Evolutionary conservation across 2,113 vertebrate species (phyloP).

Genomic region (Bagarius yarrelli): DNA sequence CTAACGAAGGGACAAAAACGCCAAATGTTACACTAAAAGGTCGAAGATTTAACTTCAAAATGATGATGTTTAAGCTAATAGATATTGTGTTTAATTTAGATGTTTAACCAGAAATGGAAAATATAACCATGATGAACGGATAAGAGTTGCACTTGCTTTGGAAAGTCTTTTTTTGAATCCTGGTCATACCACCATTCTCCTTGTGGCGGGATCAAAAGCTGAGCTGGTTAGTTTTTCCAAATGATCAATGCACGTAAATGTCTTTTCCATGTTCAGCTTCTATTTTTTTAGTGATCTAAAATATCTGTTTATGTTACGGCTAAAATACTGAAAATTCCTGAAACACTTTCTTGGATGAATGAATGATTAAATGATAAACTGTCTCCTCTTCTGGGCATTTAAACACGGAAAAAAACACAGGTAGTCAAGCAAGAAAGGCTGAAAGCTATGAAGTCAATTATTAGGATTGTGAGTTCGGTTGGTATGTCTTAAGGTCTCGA

Average conservation of each 20-base stretch:
- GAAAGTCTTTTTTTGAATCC: constrained; percentile 12
- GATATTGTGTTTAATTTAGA: neutral
- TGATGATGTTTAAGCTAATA: neutral
- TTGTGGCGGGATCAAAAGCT: constrained; percentile 12
- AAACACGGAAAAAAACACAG: neutral
- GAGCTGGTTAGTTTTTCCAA: constrained; percentile 7
- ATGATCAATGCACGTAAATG: constrained; percentile 19
- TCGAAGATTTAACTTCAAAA: constrained; percentile 8
- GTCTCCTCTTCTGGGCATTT: neutral
- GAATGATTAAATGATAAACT: neutral
- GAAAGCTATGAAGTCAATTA: neutral
- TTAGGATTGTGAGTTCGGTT: neutral
- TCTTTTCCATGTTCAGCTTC: constrained; percentile 8
- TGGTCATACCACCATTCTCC: neutral
- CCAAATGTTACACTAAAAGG: neutral
- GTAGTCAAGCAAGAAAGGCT: neutral
- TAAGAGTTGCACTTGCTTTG: neutral
- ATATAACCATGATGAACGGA: neutral
- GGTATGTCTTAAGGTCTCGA: constrained; percentile 8
- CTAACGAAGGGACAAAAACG: neutral
- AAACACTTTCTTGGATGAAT: constrained; percentile 18
- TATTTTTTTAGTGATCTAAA: constrained; percentile 13
- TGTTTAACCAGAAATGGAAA: neutral
- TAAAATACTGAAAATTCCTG: constrained; percentile 13
- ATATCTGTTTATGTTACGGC: constrained; percentile 7